Evolutionary conservation across 2,797 vertebrate species (phyloP), one percentile per base, ranked within the genome.

Genomic region (Sparus aurata): DNA sequence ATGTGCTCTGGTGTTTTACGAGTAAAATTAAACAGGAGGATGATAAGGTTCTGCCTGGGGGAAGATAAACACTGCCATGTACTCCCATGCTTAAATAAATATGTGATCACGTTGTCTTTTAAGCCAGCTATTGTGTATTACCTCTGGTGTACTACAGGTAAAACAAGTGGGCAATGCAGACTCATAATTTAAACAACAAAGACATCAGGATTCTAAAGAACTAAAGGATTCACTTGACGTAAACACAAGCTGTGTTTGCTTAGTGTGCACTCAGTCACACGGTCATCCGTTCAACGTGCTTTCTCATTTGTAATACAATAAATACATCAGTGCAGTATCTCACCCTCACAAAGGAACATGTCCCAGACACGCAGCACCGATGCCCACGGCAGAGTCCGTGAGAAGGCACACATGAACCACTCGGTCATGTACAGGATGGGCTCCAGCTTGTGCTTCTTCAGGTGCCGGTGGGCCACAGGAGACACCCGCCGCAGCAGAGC

Each of bases 341-440:
- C 92, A 98, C 98, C 98, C 93, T 99, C 98, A 16, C 98, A 99
- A 66, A 99, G 97, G 91, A 99, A 99, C 97, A 99, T 99, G 94
- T 99, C 98, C 98, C 98, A 99, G 77, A 99, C 94, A 0, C 98
- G 96, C 86, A 99, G 94, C 87, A 99, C 98, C 0, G 97, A 98
- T 60, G 96, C 95, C 98, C 98, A 99, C 10, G 98, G 98, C 79
- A 99, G 95, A 0, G 98, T 99, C 55, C 98, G 95, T 22, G 98
- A 97, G 90, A 99, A 99, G 84, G 97, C 98, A 3, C 98, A 99
- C 98, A 99, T 99, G 93, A 99, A 99, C 98, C 98, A 99, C 92
- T 99, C 98, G 0, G 98, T 99, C 98, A 99, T 99, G 94, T 99
- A 99, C 25, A 99, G 95, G 90, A 98, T 95, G 12, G 98, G 98